Conservation (phyloP, 1,140 invertebrate genomes). For the Halesus radiatus region DNA sequence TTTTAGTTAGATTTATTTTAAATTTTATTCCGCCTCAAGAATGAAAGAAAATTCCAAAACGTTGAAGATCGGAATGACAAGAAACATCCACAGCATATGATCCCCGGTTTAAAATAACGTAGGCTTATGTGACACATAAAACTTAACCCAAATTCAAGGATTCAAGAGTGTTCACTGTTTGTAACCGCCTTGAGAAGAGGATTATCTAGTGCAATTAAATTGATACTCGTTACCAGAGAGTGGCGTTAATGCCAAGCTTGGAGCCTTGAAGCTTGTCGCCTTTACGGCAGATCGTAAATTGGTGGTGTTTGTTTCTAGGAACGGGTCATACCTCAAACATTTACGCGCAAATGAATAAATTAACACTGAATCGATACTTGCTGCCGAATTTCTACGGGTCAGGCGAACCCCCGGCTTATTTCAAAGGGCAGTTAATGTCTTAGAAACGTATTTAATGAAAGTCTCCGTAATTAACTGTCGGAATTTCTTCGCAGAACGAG, state of each 20-base stretch:
- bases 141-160: too few species aligned
- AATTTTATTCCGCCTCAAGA: too few species aligned
- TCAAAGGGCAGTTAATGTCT: slow-evolving; percentile 8
- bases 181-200: too few species aligned
- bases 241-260: not conserved
- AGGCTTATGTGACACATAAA: too few species aligned
- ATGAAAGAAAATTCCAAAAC: too few species aligned
- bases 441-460: slow-evolving; percentile 9
- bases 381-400: not conserved
- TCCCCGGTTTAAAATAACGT: too few species aligned
- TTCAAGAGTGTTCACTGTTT: too few species aligned
- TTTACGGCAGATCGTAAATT: slow-evolving; percentile 14
- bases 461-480: slow-evolving; percentile 10
- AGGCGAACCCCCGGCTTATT: not conserved
- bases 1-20: too few species aligned
- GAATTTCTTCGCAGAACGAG: slow-evolving; percentile 17
- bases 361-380: not conserved
- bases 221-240: slow-evolving; percentile 8
- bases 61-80: too few species aligned
- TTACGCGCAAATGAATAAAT: slow-evolving; percentile 26
- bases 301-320: not conserved
- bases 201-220: slow-evolving; percentile 4
- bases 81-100: too few species aligned
- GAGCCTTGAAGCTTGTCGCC: slow-evolving; percentile 2
- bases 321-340: slow-evolving; percentile 17